Base-by-base conservation (phyloP, 2,113 vertebrate genomes). In the Rhadina sibilatrix region DNA sequence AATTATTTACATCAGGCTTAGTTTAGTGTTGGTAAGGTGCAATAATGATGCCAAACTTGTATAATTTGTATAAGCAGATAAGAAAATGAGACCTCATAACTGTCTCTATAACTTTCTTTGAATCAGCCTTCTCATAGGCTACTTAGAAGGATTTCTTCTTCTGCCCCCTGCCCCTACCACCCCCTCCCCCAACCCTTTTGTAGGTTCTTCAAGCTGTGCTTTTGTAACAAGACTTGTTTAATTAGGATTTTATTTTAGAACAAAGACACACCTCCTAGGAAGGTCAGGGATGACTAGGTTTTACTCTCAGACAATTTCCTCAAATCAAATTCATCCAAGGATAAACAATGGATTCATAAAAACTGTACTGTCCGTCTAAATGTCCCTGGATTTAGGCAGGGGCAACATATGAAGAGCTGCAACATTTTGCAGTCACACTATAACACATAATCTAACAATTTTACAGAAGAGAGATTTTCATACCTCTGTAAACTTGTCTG, bases 401-500 rank as follows among this genome's bases (percentile, higher is more conserved):
- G 49, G 44, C 57, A 94, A 57, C 30, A 44, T 35, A 77, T 8
- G 50, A 92, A 54, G 9, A 65, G 8, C 54, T 77, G 90, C 71
- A 88, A 35, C 5, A 56, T 93, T 93, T 65, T 85, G 54, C 42
- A 46, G 75, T 65, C 46, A 57, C 63, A 63, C n/a, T 59, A 31
- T 24, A 79, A 52, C 42, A 70, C 11, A 42, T 21, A 76, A 80
- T 52, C 31, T 79, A 72, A 64, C 31, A 77, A 82, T 86, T 83
- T 85, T 80, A 69, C 68, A 92, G 75, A 59, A 68, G 37, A 89
- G 30, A 81, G 50, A 70, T 70, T 86, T 92, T 59, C 57, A 83
- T 74, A 74, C 38, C 22, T 54, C 60, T 86, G 33, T 21, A 90
- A 90, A 46, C 17, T 86, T 78, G 33, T 56, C 47, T 87, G 46